Conservation (phyloP, 1,140 invertebrate genomes). For the Lamellibrachia luymesi region DNA sequence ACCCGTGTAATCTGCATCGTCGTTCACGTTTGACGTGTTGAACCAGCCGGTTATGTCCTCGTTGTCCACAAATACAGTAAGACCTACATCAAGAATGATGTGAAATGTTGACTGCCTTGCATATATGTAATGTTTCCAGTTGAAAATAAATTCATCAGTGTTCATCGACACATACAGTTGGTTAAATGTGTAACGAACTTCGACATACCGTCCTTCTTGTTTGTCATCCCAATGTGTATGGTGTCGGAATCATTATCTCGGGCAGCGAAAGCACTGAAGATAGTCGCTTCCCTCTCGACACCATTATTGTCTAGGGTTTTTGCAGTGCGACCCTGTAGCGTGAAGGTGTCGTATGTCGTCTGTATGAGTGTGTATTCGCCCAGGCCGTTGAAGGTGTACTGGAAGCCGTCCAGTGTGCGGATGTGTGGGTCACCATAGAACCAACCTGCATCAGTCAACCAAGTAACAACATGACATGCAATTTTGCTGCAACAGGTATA, state of each 20-base stretch:
- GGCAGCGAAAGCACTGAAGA: neutral
- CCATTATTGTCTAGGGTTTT: neutral
- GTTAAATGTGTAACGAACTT: neutral
- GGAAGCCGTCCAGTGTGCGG: neutral
- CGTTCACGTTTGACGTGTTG: neutral
- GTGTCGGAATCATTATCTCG: neutral
- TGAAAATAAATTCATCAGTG: neutral
- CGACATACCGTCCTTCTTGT: neutral
- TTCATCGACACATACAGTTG: neutral
- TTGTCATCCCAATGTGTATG: neutral
- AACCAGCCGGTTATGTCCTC: neutral
- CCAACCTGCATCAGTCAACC: neutral
- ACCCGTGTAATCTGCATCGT: neutral
- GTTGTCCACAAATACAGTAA: neutral
- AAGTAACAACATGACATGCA: neutral
- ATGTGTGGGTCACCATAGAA: neutral
- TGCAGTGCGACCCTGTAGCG: neutral
- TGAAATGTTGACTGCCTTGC: neutral
- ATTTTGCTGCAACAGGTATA: neutral
- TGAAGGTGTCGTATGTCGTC: neutral
- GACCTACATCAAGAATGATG: neutral
- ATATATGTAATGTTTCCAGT: neutral
- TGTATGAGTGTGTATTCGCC: neutral
- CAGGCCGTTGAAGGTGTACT: neutral
- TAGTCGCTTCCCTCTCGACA: neutral